Evolutionary conservation across 1,140 invertebrate species (phyloP).

Genomic region (Cardiocondyla obscurior): DNA sequence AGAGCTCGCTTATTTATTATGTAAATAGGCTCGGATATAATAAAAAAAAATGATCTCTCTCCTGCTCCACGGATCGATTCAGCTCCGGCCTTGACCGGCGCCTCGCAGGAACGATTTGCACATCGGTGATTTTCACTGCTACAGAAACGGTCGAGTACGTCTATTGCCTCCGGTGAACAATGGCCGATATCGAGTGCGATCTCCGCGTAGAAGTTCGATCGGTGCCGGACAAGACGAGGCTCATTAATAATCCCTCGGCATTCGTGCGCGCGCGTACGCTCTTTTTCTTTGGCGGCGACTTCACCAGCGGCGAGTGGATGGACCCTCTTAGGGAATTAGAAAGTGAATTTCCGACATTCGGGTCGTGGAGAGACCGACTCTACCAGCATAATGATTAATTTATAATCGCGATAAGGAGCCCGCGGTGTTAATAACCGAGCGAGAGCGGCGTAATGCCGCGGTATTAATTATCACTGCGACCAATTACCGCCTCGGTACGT

Average conservation of each 20-base stretch:
- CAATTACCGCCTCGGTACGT: background rate
- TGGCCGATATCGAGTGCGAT: constrained; percentile 27
- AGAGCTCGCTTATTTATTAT: background rate
- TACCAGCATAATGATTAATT: constrained; percentile 54
- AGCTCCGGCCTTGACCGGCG: constrained; percentile 3
- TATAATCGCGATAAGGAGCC: constrained; percentile 27
- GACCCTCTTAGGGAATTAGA: constrained; percentile 60
- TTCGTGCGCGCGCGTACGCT: background rate
- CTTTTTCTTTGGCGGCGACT: constrained; percentile 3
- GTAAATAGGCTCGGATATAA: background rate
- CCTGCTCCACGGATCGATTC: background rate
- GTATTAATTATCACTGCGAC: constrained; percentile 37
- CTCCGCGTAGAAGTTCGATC: constrained; percentile 43
- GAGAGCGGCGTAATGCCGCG: background rate
- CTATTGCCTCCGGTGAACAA: constrained; percentile 42
- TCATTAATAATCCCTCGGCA: constrained; percentile 55
- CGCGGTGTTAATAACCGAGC: background rate
- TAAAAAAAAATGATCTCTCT: constrained; percentile 4
- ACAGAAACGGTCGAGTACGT: constrained; percentile 20
- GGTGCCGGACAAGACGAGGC: constrained; percentile 4
- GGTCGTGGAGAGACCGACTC: constrained; percentile 42
- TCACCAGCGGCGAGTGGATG: constrained; percentile 24
- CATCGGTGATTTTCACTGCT: background rate
- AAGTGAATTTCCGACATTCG: constrained; percentile 66
- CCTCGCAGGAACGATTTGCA: background rate